Percentiles rank a stretch among this genome's conserved stretches.
phyloP scores from a whole-genome alignment of 2,888 invertebrate genomes.

The Standfussiana lucernea region DNA sequence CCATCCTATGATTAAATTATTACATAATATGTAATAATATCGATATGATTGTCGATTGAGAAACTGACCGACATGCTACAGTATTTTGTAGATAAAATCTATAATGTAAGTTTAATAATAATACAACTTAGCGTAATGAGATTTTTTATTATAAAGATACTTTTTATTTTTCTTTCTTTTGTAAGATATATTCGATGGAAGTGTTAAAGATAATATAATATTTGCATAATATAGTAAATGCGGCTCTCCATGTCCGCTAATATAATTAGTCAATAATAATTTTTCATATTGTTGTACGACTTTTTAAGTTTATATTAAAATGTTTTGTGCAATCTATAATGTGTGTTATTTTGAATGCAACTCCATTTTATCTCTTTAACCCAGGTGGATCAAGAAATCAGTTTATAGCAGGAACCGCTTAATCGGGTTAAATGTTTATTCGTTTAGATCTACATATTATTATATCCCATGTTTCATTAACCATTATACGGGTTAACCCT shows the following conservation, averaged over 20 bases:
- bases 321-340: conserved; percentile 94
- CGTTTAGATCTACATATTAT: no score
- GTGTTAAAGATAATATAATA: conserved; percentile 92
- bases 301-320: conserved; percentile 97
- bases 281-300: conserved; percentile 96
- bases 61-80: conserved; percentile 88
- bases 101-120: conserved; percentile 89
- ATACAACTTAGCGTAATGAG: conserved; percentile 89
- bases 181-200: conserved; percentile 91
- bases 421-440: neutral
- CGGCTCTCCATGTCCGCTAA: conserved; percentile 93
- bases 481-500: neutral
- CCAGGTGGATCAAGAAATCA: neutral
- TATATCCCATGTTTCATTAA: neutral
- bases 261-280: conserved; percentile 94
- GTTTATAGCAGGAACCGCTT: neutral
- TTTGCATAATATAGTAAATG: conserved; percentile 92
- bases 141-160: conserved; percentile 90
- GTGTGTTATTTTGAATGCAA: conserved; percentile 69
- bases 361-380: neutral
- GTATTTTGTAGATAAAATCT: conserved; percentile 91
- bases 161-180: conserved; percentile 90
- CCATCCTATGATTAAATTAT: conserved; percentile 86
- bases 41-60: conserved; percentile 84
- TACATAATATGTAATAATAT: conserved; percentile 81